Evolutionary conservation across 2,888 invertebrate species (phyloP).

Genomic region (Suillia variegata): DNA sequence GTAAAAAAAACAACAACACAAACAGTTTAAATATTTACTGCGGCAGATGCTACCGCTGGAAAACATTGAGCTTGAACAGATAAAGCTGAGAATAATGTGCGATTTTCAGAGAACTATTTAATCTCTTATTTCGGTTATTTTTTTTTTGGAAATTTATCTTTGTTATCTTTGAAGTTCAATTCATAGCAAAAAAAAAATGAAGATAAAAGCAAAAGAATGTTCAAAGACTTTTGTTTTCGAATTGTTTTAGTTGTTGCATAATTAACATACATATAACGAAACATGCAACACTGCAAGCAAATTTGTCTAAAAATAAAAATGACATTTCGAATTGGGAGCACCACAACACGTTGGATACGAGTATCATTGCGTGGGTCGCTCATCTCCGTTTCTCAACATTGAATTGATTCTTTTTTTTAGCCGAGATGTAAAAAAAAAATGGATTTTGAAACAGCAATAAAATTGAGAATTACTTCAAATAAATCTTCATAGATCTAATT

Average conservation of each 20-base stretch:
- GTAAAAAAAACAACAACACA: background rate
- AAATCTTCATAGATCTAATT: too few relatives aligned
- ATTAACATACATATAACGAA: slow-evolving; percentile 13
- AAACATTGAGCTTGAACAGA: background rate
- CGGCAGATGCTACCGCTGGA: background rate
- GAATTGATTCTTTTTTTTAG: too few relatives aligned
- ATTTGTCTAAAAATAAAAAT: slow-evolving; percentile 22
- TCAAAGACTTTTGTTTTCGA: background rate
- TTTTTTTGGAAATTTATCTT: background rate
- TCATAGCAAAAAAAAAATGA: too few relatives aligned
- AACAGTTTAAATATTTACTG: background rate
- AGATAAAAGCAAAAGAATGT: background rate
- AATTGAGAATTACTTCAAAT: too few relatives aligned
- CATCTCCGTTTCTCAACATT: too few relatives aligned
- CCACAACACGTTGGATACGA: slow-evolving; percentile 33
- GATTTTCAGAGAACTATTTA: background rate
- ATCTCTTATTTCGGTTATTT: too few relatives aligned
- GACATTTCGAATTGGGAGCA: slow-evolving; percentile 46
- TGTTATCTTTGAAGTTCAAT: slow-evolving; percentile 6
- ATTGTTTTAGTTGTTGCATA: background rate
- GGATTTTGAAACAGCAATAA: too few relatives aligned
- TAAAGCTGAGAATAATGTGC: background rate
- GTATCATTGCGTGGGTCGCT: slow-evolving; percentile 48
- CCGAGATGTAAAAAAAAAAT: too few relatives aligned
- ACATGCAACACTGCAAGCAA: slow-evolving; percentile 1